Evolutionary conservation across 2,888 invertebrate genomes (phyloP).

Genomic region (Macaria liturata): DNA sequence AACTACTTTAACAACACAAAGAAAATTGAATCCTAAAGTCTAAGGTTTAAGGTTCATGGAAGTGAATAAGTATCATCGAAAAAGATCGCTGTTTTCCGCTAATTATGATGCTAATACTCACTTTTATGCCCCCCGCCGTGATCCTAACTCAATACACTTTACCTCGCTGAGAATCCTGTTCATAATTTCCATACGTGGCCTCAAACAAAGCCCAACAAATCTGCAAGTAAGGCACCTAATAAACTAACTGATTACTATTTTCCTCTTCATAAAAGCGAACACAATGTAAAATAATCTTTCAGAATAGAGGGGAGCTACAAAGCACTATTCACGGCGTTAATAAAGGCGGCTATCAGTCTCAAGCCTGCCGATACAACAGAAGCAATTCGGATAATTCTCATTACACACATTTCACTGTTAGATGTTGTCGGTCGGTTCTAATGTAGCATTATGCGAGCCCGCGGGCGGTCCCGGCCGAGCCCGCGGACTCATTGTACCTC

Average conservation of each 20-base stretch:
- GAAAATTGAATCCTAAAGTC: constrained; percentile 32
- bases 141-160: constrained; percentile 54
- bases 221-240: constrained; percentile 77
- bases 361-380: constrained; percentile 75
- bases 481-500: constrained; percentile 75
- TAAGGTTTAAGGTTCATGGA: constrained; percentile 14
- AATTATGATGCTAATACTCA: constrained; percentile 68
- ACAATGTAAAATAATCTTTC: constrained; percentile 74
- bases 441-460: constrained; percentile 71
- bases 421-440: constrained; percentile 71
- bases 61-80: constrained; percentile 31
- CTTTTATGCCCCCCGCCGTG: constrained; percentile 50
- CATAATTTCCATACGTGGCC: constrained; percentile 28
- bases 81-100: constrained; percentile 63
- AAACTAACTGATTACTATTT: constrained; percentile 78
- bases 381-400: constrained; percentile 81
- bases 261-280: constrained; percentile 65
- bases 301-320: constrained; percentile 68
- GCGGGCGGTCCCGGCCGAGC: constrained; percentile 74
- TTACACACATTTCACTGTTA: constrained; percentile 80
- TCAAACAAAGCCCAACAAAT: constrained; percentile 53
- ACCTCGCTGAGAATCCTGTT: constrained; percentile 38
- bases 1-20: constrained; percentile 31
- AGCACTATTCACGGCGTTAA: constrained; percentile 72
- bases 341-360: constrained; percentile 64